These are phyloP conservation scores for Nasonovia ribisnigri DNA, from an alignment of 2,888 invertebrate species.

Conservation along the genomic window DNA sequence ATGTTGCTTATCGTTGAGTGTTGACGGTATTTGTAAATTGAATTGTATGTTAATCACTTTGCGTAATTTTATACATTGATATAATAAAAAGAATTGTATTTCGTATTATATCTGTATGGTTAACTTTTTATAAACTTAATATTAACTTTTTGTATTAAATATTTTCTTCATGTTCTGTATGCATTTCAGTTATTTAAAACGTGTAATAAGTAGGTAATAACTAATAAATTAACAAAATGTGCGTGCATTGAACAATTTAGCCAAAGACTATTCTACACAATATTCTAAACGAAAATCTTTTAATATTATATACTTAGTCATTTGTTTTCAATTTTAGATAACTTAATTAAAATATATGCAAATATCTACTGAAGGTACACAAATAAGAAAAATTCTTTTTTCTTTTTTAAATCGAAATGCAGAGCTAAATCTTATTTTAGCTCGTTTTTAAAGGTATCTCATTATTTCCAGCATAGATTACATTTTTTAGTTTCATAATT, in stretches of 20 bases:
- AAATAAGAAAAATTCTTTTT: neutral
- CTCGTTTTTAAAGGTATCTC: neutral
- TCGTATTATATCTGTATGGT: neutral
- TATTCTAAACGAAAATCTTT: too few relatives aligned
- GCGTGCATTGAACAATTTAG: neutral
- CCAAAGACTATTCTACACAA: neutral
- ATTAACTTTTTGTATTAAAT: neutral
- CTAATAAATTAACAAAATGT: neutral
- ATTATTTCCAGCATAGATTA: constrained; percentile 1
- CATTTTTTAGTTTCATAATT: neutral
- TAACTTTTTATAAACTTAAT: neutral
- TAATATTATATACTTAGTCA: neutral
- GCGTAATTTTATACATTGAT: neutral
- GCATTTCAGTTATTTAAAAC: neutral
- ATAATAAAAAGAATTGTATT: neutral
- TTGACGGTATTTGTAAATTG: neutral
- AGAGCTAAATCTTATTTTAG: neutral
- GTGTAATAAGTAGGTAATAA: neutral
- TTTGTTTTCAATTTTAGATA: neutral
- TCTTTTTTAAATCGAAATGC: neutral
- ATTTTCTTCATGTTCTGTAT: neutral
- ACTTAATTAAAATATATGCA: neutral
- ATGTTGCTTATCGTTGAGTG: neutral
- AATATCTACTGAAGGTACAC: neutral
- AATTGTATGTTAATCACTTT: neutral